Base-by-base conservation (phyloP, 2,113 vertebrate species). In the Xenus cinereus region DNA sequence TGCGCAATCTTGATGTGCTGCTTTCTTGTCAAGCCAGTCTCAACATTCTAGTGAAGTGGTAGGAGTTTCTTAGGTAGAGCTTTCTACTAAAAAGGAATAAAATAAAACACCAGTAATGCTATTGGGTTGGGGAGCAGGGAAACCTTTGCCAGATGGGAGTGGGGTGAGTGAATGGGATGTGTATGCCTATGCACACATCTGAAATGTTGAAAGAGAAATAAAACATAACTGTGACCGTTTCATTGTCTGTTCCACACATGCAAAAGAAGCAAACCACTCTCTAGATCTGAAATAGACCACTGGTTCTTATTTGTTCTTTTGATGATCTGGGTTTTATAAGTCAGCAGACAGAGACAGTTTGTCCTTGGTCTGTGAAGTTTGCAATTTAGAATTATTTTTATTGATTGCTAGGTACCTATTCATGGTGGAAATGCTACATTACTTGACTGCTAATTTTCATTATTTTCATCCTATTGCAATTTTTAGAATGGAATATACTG, bases 121-220 rank as follows among this genome's bases (percentile, higher is more conserved):
- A 7, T 66, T 43, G 11, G n/a, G 4, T 0, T 87, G 21, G 7
- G 24, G n/a, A 53, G 15, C 0, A 2, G 39, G 15, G 43, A 68
- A 54, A 7, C n/a, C 18, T 72, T 63, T 71, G 22, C 57, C 35
- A 18, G 15, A 3, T 2, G 1, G 26, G 28, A 85, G 46, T 50
- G 10, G 10, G 6, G 7, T 50, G 72, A 48, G 23, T 72, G 64
- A 51, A n/a, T 57, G 21, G 3, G 26, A 2, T 2, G 54, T 69
- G 27, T 14, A 5, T 60, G 24, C 17, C 18, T 67, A 22, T 84
- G 74, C 43, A 46, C 41, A 37, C 23, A 37, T 53, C 35, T 80
- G 48, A 80, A 74, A 62, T 23, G 6, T 17, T 68, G 68, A 60
- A 79, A 60, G 21, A 85, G 26, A 92, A 79, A 45, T 50, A 28